Base-by-base conservation (phyloP, 2,888 invertebrate species). In the Eurytoma californica region DNA sequence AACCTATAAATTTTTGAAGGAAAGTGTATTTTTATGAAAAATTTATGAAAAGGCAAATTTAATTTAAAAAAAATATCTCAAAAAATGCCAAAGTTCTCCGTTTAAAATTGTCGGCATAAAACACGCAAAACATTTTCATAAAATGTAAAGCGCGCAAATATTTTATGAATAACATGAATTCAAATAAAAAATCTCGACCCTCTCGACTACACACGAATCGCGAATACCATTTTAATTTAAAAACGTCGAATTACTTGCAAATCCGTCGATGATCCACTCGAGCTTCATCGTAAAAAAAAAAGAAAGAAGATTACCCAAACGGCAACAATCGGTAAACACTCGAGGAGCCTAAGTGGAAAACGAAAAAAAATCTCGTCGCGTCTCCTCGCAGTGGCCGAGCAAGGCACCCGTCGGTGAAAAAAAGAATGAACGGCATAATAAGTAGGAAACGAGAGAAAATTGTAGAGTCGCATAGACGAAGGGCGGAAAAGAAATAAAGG, bases 401-500 rank as follows among this genome's bases (percentile, higher is more conserved):
- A 57, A 24, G 30, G 53, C 55, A 51, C 28, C 39, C 20, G 39
- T 39, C 39, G 39, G 9, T 24, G 24, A 63, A n/a, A n/a, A 49
- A 24, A 39, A 68, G 16, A 13, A n/a, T 39, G 24, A n/a, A 28
- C 5, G 58, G 7, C 30, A 51, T 51, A 60, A 75, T 67, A 53
- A 47, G 51, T 67, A 73, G 5, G n/a, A 57, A 51, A 57, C 51
- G 16, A 49, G 28, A 65, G 63, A 39, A 76, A 74, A 80, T 24
- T 39, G 55, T 47, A 49, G 55, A 76, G 57, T 20, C 49, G 39
- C 49, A 68, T 57, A 28, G 24, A 47, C 18, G 72, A 61, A 70
- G 70, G 30, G 53, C 60, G 65, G 55, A 75, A 72, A 65, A 72
- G 72, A 76, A 77, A 77, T 73, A 68, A 76, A 68, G 72, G 58